Conservation (phyloP, 1,140 invertebrate species). For the Procambarus virginalis region DNA sequence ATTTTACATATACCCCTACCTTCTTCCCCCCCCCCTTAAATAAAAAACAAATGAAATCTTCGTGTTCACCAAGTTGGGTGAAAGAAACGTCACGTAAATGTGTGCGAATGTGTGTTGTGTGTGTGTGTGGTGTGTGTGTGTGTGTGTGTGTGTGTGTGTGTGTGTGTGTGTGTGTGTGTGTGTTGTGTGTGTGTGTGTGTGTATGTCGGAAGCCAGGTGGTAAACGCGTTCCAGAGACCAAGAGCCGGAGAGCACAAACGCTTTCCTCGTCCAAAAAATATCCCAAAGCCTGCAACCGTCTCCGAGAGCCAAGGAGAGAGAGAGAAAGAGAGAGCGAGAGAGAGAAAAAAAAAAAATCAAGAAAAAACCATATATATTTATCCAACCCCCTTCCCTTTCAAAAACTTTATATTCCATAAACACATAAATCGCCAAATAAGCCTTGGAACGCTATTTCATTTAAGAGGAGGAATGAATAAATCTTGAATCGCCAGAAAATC, state of each 20-base stretch:
- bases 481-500: conserved; percentile 61
- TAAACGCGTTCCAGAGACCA: too few species aligned
- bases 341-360: too few species aligned
- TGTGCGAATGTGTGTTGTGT: too few species aligned
- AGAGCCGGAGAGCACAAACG: background rate
- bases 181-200: too few species aligned
- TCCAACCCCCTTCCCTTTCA: background rate
- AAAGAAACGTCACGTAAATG: too few species aligned
- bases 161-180: background rate
- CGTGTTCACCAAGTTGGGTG: too few species aligned
- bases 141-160: conserved; percentile 1
- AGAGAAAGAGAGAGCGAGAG: too few species aligned
- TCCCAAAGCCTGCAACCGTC: background rate
- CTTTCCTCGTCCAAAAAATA: background rate
- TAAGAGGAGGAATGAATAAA: conserved; percentile 64
- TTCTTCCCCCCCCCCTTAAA: too few species aligned
- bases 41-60: too few species aligned
- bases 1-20: too few species aligned
- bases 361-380: background rate
- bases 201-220: too few species aligned
- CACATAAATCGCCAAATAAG: conserved; percentile 60
- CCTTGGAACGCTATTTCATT: conserved; percentile 65
- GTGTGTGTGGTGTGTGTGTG: too few species aligned
- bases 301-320: background rate
- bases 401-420: conserved; percentile 62